Base-by-base conservation (phyloP, 2,797 vertebrate species). In the Tachyglossus aculeatus region DNA sequence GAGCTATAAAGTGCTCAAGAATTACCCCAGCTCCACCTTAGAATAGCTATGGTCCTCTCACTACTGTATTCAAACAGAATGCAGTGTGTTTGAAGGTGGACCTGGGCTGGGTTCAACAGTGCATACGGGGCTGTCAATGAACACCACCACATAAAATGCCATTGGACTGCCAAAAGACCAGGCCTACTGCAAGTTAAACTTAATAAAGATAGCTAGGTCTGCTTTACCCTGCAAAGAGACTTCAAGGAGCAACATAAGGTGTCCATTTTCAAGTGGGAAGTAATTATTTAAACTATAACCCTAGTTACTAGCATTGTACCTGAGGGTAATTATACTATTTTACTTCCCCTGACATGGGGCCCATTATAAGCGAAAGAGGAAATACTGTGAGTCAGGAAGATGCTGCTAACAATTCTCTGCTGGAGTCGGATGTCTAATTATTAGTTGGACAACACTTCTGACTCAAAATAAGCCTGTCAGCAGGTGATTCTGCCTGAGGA, bases 241-340 rank as follows among this genome's bases (percentile, higher is more conserved):
- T 65, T 15, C 53, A 21, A 8, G 27, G 3, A 5, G 19, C 13
- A 16, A 50, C 48, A 47, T 13, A n/a, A 53, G 12, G 44, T 54
- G n/a, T 11, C 56, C 31, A 10, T 38, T 56, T 18, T 59, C 25
- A 67, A 8, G n/a, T 10, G 16, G 36, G 38, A 65, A 19, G 25
- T n/a, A 43, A 64, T 62, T 69, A 74, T 41, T 67, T 45, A 32
- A 43, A 56, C 34, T 33, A 52, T 12, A 64, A 32, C 14, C 40
- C n/a, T 18, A 11, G 40, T 22, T 51, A n/a, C 44, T 22, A 48
- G 54, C 14, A n/a, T 19, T 57, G 22, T 33, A 39, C 33, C 25
- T 33, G 18, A n/a, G 12, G 57, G 37, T 29, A 41, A 51, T 29
- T 19, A 39, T 1, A 48, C 13, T 41, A 32, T 43, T 52, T 60